Conservation (phyloP, 2,888 invertebrate species). For the Argyresthia goedartella region DNA sequence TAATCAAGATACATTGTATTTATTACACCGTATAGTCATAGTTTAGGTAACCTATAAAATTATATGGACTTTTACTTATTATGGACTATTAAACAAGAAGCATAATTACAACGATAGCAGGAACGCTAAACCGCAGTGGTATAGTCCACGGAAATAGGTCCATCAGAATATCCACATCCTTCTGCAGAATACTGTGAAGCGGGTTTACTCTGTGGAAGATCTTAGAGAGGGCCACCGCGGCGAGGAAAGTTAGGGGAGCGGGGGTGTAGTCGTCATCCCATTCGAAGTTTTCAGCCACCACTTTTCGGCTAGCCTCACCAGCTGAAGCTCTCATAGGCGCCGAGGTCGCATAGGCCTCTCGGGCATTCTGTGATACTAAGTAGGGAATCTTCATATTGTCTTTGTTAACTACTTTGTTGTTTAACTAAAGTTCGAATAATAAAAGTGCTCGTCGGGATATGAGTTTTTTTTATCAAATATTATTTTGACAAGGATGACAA, state of each 20-base stretch:
- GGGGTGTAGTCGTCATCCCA: slow-evolving; percentile 55
- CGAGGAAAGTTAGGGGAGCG: slow-evolving; percentile 46
- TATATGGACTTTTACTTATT: too few species aligned
- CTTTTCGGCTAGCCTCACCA: slow-evolving; percentile 36
- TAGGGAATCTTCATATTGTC: slow-evolving; percentile 55
- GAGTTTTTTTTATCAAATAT: too few species aligned
- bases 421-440: neutral
- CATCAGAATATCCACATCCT: slow-evolving; percentile 70
- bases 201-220: slow-evolving; percentile 63
- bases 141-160: slow-evolving; percentile 73
- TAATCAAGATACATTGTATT: too few species aligned
- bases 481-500: too few species aligned
- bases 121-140: slow-evolving; percentile 67
- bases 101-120: slow-evolving; percentile 51
- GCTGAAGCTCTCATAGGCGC: slow-evolving; percentile 28
- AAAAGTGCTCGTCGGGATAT: too few species aligned
- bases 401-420: neutral
- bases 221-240: slow-evolving; percentile 37
- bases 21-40: too few species aligned
- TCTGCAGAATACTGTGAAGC: slow-evolving; percentile 65
- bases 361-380: slow-evolving; percentile 37
- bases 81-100: too few species aligned
- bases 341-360: slow-evolving; percentile 39
- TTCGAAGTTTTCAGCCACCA: slow-evolving; percentile 52
- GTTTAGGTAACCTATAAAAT: too few species aligned